Conservation (phyloP, 2,113 vertebrate genomes). For the Semnornis frantzii region DNA sequence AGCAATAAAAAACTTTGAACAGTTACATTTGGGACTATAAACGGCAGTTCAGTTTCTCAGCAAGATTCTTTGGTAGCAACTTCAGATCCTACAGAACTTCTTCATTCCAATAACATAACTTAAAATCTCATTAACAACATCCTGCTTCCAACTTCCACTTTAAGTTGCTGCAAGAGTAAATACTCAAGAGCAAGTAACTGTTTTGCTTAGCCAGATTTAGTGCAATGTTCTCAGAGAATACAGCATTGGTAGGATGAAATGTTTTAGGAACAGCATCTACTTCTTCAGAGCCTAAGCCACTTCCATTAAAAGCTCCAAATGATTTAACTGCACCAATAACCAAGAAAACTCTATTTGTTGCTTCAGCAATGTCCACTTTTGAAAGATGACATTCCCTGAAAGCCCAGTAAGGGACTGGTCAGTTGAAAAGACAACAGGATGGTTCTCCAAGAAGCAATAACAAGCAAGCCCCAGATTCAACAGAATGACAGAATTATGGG, state of each 20-base stretch:
- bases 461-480: neutral
- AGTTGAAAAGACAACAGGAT: neutral
- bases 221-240: neutral
- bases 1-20: neutral
- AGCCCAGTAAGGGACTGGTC: neutral
- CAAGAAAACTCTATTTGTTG: neutral
- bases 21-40: neutral
- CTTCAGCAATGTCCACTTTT: neutral
- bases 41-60: neutral
- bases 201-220: neutral
- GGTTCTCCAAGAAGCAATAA: neutral
- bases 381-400: neutral
- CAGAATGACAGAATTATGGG: neutral
- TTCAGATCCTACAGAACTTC: neutral
- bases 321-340: neutral
- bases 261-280: neutral
- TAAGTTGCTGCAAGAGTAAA: neutral
- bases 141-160: neutral
- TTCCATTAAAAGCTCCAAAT: neutral
- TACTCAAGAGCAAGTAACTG: neutral
- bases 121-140: neutral
- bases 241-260: neutral
- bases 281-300: neutral
- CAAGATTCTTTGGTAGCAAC: neutral
- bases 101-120: neutral